Evolutionary conservation across 2,113 vertebrate genomes (phyloP), one percentile per base, ranked within the genome.

Genomic region (Syrrhaptes paradoxus): DNA sequence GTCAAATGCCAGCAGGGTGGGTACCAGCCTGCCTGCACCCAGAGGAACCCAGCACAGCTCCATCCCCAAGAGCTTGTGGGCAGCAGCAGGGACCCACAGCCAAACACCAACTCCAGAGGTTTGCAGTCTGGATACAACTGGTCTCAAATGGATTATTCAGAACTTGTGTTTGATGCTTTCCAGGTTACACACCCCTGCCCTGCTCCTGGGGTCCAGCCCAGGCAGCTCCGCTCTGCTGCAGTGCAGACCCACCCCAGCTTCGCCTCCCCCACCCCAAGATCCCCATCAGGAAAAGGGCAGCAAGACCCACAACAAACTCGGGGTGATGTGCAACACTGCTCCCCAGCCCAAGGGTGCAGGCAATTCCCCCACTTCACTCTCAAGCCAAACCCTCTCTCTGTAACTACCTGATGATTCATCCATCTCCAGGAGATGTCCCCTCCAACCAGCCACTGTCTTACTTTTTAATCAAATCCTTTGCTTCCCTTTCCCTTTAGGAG

Each of bases 391-490:
- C 24, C 28, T 59, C 52, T 61, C 82, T 34, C 67, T 2, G 22
- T 3, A 66, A 49, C 75, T 17, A 41, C 20, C 72, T 4, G 26
- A 29, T 52, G 74, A 83, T 93, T 73, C 88, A 90, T 36, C 82
- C 1, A 0, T 90, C 75, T 58, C 85, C 46, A 45, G 55, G 25
- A 74, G 54, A 20, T 10, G 10, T 78, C 90, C 87, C 72, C 26
- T 93, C 87, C 92, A 80, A 58, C 67, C 82, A 76, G 54, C 29
- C 61, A 3, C 90, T 57, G 49, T 45, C 79, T 90, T 7, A 45
- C 81, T 94, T 95, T 92, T 93, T 95, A 90, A 94, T 96, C 93
- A 91, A 85, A 94, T 67, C 95, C 51, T 85, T 85, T 41, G 51
- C 87, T 83, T 83, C 85, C 72, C 54, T 83, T 66, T 96, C 61